Conservation (phyloP, 2,888 invertebrate genomes). For the Tupiocoris notatus region DNA sequence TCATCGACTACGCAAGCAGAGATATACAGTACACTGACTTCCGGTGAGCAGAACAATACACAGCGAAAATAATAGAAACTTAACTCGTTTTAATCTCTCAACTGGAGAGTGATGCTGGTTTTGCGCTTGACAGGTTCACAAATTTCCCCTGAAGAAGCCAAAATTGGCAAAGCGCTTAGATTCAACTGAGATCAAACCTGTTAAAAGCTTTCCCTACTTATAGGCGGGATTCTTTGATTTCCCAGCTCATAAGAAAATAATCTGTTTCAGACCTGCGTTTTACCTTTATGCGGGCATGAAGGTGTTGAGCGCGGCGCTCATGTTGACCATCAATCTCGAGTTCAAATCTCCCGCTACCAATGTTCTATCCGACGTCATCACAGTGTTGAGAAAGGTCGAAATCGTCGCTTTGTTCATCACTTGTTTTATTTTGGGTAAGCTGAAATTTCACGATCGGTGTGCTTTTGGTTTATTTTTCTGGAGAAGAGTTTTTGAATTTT, state of each 20-base stretch:
- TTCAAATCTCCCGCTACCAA: conserved; percentile 73
- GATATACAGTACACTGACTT: conserved; percentile 71
- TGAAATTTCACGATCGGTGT: background rate
- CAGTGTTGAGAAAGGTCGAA: conserved; percentile 68
- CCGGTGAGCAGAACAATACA: conserved; percentile 61
- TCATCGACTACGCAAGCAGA: conserved; percentile 71
- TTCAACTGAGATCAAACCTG: too few relatives aligned
- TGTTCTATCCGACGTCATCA: conserved; percentile 66
- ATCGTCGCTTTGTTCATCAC: conserved; percentile 70
- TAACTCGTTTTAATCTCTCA: too few relatives aligned
- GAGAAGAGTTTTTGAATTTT: background rate
- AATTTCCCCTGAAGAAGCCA: too few relatives aligned
- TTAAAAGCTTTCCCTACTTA: too few relatives aligned
- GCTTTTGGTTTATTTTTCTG: background rate
- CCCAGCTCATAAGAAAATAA: too few relatives aligned
- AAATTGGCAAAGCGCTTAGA: too few relatives aligned
- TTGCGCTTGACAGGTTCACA: too few relatives aligned
- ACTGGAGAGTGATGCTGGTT: too few relatives aligned
- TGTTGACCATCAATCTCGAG: conserved; percentile 71
- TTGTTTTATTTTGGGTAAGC: conserved; percentile 69
- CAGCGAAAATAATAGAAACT: too few relatives aligned
- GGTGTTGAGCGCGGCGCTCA: conserved; percentile 64
- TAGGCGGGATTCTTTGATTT: too few relatives aligned
- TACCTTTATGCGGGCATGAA: conserved; percentile 71
- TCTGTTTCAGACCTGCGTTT: conserved; percentile 69